Percentiles rank a stretch among this genome's conserved stretches.
These are phyloP conservation scores for Dynastes maya DNA, from an alignment of 2,888 invertebrate species.

Conservation along the genomic window DNA sequence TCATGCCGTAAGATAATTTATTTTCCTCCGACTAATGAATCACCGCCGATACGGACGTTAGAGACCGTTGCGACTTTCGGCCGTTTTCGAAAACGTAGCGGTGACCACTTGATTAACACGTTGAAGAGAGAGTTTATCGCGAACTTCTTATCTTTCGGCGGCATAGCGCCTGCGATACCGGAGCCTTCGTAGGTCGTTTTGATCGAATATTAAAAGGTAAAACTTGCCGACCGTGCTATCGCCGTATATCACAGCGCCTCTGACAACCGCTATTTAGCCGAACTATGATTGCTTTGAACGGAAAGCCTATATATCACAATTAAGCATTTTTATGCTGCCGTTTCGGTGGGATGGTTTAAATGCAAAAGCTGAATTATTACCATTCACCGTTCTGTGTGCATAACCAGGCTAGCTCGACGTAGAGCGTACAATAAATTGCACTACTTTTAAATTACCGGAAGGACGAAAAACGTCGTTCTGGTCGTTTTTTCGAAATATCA, in stretches of 20 bases:
- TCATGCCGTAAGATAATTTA: slow-evolving; percentile 56
- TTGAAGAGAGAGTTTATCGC: slow-evolving; percentile 59
- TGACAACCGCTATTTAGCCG: slow-evolving; percentile 44
- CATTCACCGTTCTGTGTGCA: slow-evolving; percentile 23
- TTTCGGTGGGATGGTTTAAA: slow-evolving; percentile 38
- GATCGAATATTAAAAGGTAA: slow-evolving; percentile 43
- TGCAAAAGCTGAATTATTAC: slow-evolving; percentile 42
- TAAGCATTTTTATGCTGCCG: slow-evolving; percentile 36
- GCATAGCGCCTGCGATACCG: background rate
- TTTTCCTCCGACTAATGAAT: slow-evolving; percentile 52
- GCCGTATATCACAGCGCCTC: slow-evolving; percentile 24
- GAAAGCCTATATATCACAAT: slow-evolving; percentile 39
- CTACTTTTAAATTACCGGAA: slow-evolving; percentile 37
- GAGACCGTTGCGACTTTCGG: slow-evolving; percentile 23
- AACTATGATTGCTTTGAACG: slow-evolving; percentile 43
- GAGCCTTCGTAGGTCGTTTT: background rate
- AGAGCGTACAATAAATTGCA: slow-evolving; percentile 24
- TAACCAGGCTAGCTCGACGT: background rate
- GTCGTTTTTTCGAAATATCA: slow-evolving; percentile 23
- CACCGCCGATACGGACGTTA: slow-evolving; percentile 19
- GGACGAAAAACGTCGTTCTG: slow-evolving; percentile 14
- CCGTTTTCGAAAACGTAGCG: slow-evolving; percentile 33
- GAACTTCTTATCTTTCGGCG: slow-evolving; percentile 59
- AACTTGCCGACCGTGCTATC: slow-evolving; percentile 26
- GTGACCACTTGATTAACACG: slow-evolving; percentile 64